phyloP scores from a whole-genome alignment of 64 coral and sea anemone genomes.

The Catalaphyllia jardinei region DNA sequence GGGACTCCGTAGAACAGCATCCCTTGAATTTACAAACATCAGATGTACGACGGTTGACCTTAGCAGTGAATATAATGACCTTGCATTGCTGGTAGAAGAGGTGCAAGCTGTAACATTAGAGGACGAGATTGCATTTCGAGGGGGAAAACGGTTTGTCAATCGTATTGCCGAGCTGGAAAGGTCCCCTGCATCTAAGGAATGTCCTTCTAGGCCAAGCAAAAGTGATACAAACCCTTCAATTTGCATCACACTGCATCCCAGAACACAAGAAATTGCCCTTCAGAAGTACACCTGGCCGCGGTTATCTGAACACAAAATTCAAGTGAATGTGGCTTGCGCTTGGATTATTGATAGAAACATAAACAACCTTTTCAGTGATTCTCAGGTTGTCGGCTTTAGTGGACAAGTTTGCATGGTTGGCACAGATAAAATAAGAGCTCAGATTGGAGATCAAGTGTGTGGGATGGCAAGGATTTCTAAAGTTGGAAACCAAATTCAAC shows the following conservation, averaged over 20 bases:
- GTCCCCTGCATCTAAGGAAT: background rate
- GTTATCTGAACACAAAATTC: conserved; percentile 25
- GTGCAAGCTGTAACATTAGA: conserved; percentile 12
- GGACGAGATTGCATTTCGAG: conserved; percentile 69
- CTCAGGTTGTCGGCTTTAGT: conserved; percentile 42
- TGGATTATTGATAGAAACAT: conserved; percentile 49
- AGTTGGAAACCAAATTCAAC: conserved; percentile 48
- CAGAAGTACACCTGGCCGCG: conserved; percentile 32
- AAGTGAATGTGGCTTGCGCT: conserved; percentile 55
- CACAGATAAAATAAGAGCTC: background rate
- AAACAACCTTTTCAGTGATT: background rate
- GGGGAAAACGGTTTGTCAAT: conserved; percentile 69
- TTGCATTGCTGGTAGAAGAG: background rate
- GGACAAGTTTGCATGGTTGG: background rate
- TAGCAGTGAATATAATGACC: background rate
- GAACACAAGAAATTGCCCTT: conserved; percentile 31
- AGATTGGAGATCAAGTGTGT: conserved; percentile 49
- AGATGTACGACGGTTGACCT: conserved; percentile 62
- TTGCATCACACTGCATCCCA: conserved; percentile 37
- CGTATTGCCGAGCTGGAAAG: conserved; percentile 32
- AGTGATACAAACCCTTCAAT: background rate
- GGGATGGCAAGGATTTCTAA: conserved; percentile 38
- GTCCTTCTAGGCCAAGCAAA: background rate
- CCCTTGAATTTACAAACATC: conserved; percentile 54
- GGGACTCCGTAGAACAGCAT: conserved; percentile 71